Evolutionary conservation across 2,888 invertebrate genomes (phyloP).

Genomic region (Microctonus aethiopoides): DNA sequence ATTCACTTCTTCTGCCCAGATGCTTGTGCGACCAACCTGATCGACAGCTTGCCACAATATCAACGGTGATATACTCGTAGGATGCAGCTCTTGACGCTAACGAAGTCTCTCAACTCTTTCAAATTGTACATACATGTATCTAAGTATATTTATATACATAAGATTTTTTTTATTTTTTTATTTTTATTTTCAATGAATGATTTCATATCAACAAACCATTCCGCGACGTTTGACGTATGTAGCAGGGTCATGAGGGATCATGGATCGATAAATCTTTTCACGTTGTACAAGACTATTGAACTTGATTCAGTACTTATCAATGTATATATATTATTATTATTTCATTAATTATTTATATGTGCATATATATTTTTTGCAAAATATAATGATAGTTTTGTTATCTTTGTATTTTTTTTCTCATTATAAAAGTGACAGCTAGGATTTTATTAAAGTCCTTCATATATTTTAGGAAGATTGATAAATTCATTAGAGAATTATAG

Average conservation of each 20-base stretch:
- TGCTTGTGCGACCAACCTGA: constrained; percentile 21
- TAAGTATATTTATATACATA: not conserved
- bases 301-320: not conserved
- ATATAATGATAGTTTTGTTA: not conserved
- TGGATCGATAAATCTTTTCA: constrained; percentile 15
- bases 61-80: constrained; percentile 29
- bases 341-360: not conserved
- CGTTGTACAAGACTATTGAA: not conserved
- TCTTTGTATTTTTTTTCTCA: not conserved
- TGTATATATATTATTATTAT: not conserved
- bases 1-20: not conserved
- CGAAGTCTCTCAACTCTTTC: constrained; percentile 22
- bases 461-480: not conserved
- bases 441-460: not conserved
- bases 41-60: constrained; percentile 35
- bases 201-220: constrained; percentile 18
- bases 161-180: not conserved
- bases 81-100: constrained; percentile 28
- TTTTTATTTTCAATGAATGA: constrained; percentile 4
- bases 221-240: constrained; percentile 3
- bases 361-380: not conserved
- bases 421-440: not conserved
- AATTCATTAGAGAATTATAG: not conserved
- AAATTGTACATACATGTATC: not conserved
- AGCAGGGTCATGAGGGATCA: constrained; percentile 14